A percentile compares a stretch with the other conserved stretches of the same genome.
Conservation (phyloP, 2,113 vertebrate species). For the Entomyzon cyanotis region DNA sequence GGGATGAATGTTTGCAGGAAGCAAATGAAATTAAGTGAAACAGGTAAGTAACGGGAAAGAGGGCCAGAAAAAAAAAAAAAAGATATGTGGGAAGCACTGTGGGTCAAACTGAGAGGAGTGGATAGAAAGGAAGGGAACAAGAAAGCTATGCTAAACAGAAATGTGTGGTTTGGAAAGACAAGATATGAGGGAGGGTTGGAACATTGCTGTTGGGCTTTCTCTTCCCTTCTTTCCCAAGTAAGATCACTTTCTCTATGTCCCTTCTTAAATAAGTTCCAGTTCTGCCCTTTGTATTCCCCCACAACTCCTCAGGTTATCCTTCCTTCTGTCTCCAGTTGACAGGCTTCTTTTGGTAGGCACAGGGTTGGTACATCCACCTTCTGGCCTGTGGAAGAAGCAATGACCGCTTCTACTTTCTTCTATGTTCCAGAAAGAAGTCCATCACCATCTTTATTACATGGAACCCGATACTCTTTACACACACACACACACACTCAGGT, state of each 20-base stretch:
- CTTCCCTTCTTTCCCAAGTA: not conserved
- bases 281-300: not conserved
- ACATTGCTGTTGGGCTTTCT: not conserved
- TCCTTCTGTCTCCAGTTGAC: not conserved
- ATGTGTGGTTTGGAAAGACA: not conserved
- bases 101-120: not conserved
- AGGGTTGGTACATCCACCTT: not conserved
- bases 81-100: not conserved
- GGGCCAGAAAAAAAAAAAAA: not conserved
- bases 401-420: not conserved
- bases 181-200: not conserved
- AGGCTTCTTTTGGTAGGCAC: not conserved
- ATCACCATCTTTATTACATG: not conserved
- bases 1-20: not conserved
- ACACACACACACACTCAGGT: not conserved
- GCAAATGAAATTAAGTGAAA: not conserved
- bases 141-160: not conserved
- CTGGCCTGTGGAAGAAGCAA: not conserved
- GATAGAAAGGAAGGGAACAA: not conserved
- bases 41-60: not conserved
- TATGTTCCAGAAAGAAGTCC: not conserved
- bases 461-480: not conserved
- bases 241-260: not conserved
- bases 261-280: not conserved
- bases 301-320: not conserved